Evolutionary conservation across 2,797 vertebrate genomes (phyloP).

Genomic region (Hydrolagus colliei): DNA sequence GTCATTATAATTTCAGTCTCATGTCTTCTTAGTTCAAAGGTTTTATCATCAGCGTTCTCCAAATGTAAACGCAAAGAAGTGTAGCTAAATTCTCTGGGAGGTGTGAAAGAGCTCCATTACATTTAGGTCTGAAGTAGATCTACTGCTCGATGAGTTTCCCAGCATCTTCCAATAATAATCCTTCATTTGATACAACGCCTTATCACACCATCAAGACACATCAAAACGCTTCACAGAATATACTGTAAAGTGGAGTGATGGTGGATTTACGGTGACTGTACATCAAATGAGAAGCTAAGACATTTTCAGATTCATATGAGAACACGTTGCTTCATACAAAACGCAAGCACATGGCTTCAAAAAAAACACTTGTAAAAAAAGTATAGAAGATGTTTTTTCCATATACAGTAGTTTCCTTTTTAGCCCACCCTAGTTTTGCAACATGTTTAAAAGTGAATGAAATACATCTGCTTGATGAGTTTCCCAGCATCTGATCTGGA

Average conservation of each 20-base stretch:
- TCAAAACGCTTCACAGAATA: too few species aligned
- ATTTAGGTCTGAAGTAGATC: too few species aligned
- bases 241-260: too few species aligned
- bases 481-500: constrained; percentile 49
- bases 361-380: constrained; percentile 6
- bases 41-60: too few species aligned
- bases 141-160: too few species aligned
- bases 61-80: too few species aligned
- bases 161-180: neutral
- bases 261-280: neutral
- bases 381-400: constrained; percentile 54
- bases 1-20: too few species aligned
- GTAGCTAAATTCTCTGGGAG: too few species aligned
- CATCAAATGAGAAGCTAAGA: neutral
- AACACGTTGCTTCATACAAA: neutral
- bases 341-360: neutral
- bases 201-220: too few species aligned
- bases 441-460: constrained; percentile 49
- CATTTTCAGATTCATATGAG: neutral
- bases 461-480: constrained; percentile 50
- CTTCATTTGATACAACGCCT: too few species aligned
- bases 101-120: too few species aligned
- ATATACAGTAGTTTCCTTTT: constrained; percentile 46
- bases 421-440: constrained; percentile 40
- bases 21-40: too few species aligned